These are phyloP conservation scores for Elaeidobius kamerunicus DNA, from an alignment of 2,888 invertebrate species.

Conservation along the genomic window DNA sequence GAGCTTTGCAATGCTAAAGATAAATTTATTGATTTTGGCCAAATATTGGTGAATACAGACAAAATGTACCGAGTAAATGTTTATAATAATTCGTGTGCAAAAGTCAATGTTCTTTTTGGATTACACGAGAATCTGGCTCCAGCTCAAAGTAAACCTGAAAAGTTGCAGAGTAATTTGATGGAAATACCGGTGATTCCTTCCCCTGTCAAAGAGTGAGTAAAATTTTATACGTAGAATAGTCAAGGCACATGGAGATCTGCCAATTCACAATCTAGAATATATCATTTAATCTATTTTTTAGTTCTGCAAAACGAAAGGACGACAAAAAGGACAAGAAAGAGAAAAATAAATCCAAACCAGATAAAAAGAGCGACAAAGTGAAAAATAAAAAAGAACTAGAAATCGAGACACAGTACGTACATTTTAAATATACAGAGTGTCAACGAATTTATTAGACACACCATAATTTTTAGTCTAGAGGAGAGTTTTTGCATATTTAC, in stretches of 20 bases:
- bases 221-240: background rate
- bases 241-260: too few relatives aligned
- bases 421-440: background rate
- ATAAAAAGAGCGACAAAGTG: constrained; percentile 21
- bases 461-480: too few relatives aligned
- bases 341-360: constrained; percentile 29
- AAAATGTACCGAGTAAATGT: constrained; percentile 55
- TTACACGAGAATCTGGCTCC: constrained; percentile 53
- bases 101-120: constrained; percentile 55
- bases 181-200: constrained; percentile 34
- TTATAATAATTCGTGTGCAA: constrained; percentile 57
- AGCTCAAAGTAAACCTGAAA: constrained; percentile 23
- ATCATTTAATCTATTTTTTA: constrained; percentile 1
- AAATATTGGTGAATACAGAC: constrained; percentile 50
- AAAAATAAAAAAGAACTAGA: constrained; percentile 7
- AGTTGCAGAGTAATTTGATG: constrained; percentile 36
- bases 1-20: constrained; percentile 45
- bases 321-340: constrained; percentile 27
- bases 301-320: background rate
- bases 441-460: background rate
- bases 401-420: background rate
- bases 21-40: constrained; percentile 48
- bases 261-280: background rate
- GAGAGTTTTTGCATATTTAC: too few relatives aligned
- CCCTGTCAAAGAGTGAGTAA: constrained; percentile 25